Evolutionary conservation across 2,113 vertebrate genomes (phyloP).

Genomic region (Hemiscyllium ocellatum): DNA sequence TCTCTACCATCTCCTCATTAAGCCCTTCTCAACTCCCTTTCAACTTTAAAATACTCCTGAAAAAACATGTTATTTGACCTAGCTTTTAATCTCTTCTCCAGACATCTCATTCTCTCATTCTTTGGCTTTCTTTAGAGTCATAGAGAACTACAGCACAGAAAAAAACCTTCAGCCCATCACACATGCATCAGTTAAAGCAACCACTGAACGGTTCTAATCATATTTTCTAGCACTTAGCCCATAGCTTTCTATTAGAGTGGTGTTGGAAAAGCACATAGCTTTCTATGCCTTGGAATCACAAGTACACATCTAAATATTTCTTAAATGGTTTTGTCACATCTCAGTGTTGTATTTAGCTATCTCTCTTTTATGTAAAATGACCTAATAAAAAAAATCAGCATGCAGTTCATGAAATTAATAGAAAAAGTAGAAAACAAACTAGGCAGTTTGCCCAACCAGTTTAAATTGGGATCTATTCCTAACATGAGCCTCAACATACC

Average conservation of each 20-base stretch:
- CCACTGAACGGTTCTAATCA: too few species aligned
- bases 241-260: too few species aligned
- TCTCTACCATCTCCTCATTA: neutral
- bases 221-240: too few species aligned
- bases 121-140: neutral
- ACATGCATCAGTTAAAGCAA: too few species aligned
- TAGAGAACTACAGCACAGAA: too few species aligned
- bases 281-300: too few species aligned
- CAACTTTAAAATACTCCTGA: neutral
- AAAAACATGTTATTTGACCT: neutral
- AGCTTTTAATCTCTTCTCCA: neutral
- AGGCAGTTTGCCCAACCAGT: neutral
- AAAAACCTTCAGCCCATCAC: too few species aligned
- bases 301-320: too few species aligned
- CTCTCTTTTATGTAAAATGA: neutral
- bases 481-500: neutral
- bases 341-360: neutral
- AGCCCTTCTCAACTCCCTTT: neutral
- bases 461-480: neutral
- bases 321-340: too few species aligned
- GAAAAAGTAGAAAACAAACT: neutral
- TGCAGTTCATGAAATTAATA: neutral
- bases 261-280: too few species aligned
- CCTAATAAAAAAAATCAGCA: neutral
- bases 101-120: neutral